These are phyloP conservation scores for Caenorhabditis sp. DNA, from an alignment of 2,888 invertebrate species.

Conservation along the genomic window DNA sequence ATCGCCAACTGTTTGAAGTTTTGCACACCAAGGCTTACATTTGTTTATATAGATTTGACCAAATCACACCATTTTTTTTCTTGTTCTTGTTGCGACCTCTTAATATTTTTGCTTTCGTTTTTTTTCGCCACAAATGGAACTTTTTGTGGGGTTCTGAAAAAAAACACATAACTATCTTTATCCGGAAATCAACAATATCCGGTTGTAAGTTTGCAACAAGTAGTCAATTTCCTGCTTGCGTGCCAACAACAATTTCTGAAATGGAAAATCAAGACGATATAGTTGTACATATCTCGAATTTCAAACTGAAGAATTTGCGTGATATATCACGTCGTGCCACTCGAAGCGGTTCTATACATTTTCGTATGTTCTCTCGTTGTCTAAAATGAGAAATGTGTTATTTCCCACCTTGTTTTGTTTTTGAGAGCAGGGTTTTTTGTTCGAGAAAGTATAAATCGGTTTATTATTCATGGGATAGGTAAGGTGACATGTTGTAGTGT, in stretches of 20 bases:
- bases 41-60: neutral
- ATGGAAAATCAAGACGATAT: conserved; percentile 12
- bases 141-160: no score
- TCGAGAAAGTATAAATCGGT: conserved; percentile 29
- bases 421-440: conserved; percentile 1
- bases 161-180: neutral
- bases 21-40: neutral
- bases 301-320: conserved; percentile 30
- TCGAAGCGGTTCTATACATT: conserved; percentile 19
- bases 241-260: neutral
- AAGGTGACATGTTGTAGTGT: neutral
- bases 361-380: neutral
- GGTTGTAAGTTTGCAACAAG: neutral
- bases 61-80: neutral
- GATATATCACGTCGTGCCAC: conserved; percentile 16
- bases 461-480: conserved; percentile 8
- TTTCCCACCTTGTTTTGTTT: neutral
- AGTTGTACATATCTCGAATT: conserved; percentile 31
- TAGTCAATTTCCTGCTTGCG: neutral
- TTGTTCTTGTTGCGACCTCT: neutral
- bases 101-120: no score
- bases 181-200: conserved; percentile 1
- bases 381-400: conserved; percentile 6
- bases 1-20: neutral
- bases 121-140: no score